A percentile compares a stretch with the other conserved stretches of the same genome.
phyloP scores from a whole-genome alignment of 2,797 vertebrate genomes.

The Darevskia nairensis region DNA sequence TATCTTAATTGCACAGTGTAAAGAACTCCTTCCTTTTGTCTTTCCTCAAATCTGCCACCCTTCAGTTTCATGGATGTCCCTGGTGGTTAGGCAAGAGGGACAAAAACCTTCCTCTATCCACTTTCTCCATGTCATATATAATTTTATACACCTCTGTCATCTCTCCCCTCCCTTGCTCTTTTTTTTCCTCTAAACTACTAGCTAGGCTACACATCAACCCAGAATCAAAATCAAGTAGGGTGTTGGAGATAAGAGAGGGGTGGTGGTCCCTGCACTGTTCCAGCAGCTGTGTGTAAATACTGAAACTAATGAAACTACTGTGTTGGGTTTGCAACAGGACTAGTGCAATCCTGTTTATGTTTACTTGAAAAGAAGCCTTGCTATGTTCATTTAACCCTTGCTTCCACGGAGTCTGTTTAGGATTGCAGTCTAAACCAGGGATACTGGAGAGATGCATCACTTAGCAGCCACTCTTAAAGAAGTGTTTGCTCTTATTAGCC shows the following conservation, averaged over 20 bases:
- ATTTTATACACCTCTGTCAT: no score
- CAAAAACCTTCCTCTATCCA: no score
- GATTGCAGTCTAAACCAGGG: not conserved
- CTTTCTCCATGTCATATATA: no score
- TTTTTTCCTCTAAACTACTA: not conserved
- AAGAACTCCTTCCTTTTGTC: no score
- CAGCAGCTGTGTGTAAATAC: not conserved
- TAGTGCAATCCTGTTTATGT: not conserved
- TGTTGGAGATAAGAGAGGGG: not conserved
- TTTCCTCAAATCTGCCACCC: no score
- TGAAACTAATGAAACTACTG: not conserved
- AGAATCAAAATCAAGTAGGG: not conserved
- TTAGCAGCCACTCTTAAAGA: not conserved
- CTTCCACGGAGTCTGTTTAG: not conserved
- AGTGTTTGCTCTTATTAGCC: not conserved
- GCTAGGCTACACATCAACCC: not conserved
- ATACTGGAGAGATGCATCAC: not conserved
- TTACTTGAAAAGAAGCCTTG: not conserved
- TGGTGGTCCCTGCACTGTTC: not conserved
- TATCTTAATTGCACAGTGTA: no score
- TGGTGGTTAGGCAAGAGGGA: not conserved
- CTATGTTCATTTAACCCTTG: not conserved
- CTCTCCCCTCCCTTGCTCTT: no score
- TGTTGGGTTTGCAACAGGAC: not conserved
- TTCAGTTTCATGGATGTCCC: not conserved